A percentile compares a stretch with the other conserved stretches of the same genome.
These are phyloP conservation scores for Cottus gobio DNA, from an alignment of 2,113 vertebrate genomes.

Conservation along the genomic window DNA sequence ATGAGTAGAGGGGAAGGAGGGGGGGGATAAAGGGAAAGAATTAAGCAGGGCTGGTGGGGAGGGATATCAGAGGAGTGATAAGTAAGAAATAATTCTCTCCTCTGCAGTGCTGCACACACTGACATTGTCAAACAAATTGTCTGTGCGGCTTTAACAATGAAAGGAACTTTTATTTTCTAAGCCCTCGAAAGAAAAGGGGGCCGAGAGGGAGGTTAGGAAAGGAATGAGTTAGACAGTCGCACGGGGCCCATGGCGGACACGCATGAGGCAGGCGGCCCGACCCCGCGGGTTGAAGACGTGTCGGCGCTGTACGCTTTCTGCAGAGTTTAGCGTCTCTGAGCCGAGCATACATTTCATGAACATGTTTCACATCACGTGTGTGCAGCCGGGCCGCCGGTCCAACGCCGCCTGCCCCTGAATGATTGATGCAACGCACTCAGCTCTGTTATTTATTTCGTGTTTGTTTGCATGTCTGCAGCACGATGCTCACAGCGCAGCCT, in stretches of 20 bases:
- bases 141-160: constrained; percentile 53
- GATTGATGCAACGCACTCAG: not conserved
- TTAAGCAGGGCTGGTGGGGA: constrained; percentile 55
- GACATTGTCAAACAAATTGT: constrained; percentile 68
- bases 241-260: not conserved
- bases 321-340: not conserved
- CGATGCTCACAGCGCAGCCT: too few relatives aligned
- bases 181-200: constrained; percentile 21
- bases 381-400: too few relatives aligned
- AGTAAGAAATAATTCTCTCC: constrained; percentile 70
- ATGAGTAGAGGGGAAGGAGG: constrained; percentile 49
- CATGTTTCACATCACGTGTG: not conserved
- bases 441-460: too few relatives aligned
- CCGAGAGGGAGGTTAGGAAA: not conserved
- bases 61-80: constrained; percentile 71
- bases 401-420: not conserved
- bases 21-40: constrained; percentile 48
- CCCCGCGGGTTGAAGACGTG: not conserved
- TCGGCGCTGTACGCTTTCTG: not conserved
- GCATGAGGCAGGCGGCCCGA: not conserved
- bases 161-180: constrained; percentile 43
- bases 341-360: not conserved
- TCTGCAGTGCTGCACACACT: constrained; percentile 44
- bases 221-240: not conserved
- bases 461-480: too few relatives aligned